Percentiles rank a stretch among this genome's conserved stretches.
Conservation (phyloP, 2,888 invertebrate species). For the Dryomyza anilis region DNA sequence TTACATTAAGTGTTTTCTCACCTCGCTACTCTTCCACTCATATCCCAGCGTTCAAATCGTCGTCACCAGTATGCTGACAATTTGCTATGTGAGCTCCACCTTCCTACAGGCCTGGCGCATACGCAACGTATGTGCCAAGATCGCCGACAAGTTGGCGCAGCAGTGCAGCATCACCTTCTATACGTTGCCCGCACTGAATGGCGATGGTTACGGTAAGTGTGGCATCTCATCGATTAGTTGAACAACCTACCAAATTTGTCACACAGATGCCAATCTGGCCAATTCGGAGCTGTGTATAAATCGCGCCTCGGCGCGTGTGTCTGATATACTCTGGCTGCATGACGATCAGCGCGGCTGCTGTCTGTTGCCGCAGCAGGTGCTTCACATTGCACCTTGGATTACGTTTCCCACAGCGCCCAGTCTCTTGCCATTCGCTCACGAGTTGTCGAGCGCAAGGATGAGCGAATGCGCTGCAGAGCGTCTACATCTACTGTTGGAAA, state of each 20-base stretch:
- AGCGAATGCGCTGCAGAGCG: slow-evolving; percentile 40
- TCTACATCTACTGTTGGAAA: slow-evolving; percentile 56
- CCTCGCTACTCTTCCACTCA: too few species aligned
- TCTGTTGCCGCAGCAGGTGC: slow-evolving; percentile 59
- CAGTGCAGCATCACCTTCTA: slow-evolving; percentile 69
- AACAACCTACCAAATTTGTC: not conserved
- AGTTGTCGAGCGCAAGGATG: slow-evolving; percentile 33
- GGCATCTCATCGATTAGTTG: not conserved
- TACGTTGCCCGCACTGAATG: slow-evolving; percentile 61
- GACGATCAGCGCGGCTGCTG: slow-evolving; percentile 58
- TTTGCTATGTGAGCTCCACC: slow-evolving; percentile 84
- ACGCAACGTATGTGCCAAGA: slow-evolving; percentile 71
- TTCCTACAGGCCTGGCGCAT: slow-evolving; percentile 82
- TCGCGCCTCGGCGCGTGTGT: slow-evolving; percentile 56
- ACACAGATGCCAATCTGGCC: slow-evolving; percentile 51
- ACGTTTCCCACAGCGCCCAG: slow-evolving; percentile 62
- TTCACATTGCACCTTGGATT: slow-evolving; percentile 64
- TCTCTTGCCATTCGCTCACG: slow-evolving; percentile 57
- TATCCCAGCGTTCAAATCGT: too few species aligned
- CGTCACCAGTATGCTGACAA: slow-evolving; percentile 68
- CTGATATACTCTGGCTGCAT: slow-evolving; percentile 59
- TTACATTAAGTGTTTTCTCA: too few species aligned
- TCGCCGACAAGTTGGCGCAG: slow-evolving; percentile 67
- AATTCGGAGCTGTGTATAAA: slow-evolving; percentile 59
- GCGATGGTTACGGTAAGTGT: slow-evolving; percentile 55